Percentiles rank a stretch among this genome's conserved stretches.
phyloP scores from a whole-genome alignment of 2,888 invertebrate genomes.

The Rhamnusium bicolor region DNA sequence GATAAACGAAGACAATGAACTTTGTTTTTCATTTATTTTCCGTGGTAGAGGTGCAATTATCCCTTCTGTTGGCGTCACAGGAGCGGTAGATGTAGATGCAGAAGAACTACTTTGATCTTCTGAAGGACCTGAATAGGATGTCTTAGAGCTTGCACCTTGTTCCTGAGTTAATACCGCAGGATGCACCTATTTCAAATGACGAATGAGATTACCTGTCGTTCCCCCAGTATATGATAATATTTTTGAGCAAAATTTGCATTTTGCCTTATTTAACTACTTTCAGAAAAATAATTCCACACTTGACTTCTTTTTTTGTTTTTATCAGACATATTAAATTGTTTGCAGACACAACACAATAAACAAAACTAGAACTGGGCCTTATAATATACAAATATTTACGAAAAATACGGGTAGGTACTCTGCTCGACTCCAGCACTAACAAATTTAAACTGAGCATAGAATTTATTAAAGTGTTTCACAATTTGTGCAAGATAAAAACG shows the following conservation, averaged over 20 bases:
- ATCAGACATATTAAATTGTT: constrained; percentile 2
- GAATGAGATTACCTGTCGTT: constrained; percentile 31
- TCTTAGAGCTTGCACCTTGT: not conserved
- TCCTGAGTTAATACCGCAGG: not conserved
- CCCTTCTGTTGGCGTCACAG: not conserved
- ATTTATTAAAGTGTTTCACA: too few species aligned
- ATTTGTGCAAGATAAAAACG: too few species aligned
- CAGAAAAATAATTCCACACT: constrained; percentile 34
- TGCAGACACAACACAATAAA: not conserved
- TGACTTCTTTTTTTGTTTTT: constrained; percentile 29
- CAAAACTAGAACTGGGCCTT: too few species aligned
- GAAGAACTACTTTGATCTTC: not conserved
- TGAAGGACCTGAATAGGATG: not conserved
- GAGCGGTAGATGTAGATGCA: constrained; percentile 20
- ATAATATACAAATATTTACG: too few species aligned
- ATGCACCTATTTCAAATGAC: constrained; percentile 38
- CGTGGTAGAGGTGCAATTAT: not conserved
- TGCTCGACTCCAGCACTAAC: too few species aligned
- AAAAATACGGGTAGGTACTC: too few species aligned
- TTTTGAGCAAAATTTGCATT: constrained; percentile 38
- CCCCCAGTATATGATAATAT: constrained; percentile 36
- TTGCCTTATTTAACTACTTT: constrained; percentile 27
- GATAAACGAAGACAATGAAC: constrained; percentile 15
- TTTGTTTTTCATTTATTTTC: constrained; percentile 6
- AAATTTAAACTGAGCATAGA: too few species aligned